phyloP scores from a whole-genome alignment of 1,140 invertebrate species.

The Hylaeus anthracinus region DNA sequence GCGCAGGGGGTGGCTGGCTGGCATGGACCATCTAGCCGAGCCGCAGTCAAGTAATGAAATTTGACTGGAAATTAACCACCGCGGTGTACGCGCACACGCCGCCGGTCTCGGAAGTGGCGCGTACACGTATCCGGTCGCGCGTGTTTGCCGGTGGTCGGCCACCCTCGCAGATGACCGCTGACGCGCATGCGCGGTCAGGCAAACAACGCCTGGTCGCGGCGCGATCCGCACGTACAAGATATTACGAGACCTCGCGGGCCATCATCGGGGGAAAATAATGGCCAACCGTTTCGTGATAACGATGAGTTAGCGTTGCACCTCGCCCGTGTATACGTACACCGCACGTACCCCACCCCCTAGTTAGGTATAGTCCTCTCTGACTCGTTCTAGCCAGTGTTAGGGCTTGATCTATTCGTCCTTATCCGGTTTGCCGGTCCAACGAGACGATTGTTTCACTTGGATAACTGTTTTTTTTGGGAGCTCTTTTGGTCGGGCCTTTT shows the following conservation, averaged over 20 bases:
- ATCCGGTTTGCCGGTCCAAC: no score
- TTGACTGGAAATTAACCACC: constrained; percentile 79
- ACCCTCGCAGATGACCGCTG: no score
- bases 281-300: constrained; percentile 76
- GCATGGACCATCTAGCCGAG: constrained; percentile 66
- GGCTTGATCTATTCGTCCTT: no score
- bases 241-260: constrained; percentile 53
- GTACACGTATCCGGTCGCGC: constrained; percentile 46
- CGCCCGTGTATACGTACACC: constrained; percentile 55
- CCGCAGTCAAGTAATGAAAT: constrained; percentile 79
- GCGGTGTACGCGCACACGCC: constrained; percentile 58
- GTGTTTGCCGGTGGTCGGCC: constrained; percentile 20
- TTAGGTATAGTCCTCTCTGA: no score
- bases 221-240: constrained; percentile 55
- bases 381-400: no score
- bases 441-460: no score
- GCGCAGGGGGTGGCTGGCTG: constrained; percentile 20
- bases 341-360: neutral
- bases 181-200: constrained; percentile 8
- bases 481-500: no score
- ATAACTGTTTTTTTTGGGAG: no score
- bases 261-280: constrained; percentile 76
- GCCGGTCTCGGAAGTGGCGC: constrained; percentile 44
- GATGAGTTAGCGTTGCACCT: constrained; percentile 76
- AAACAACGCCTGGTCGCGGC: constrained; percentile 28